Base-by-base conservation (phyloP, 2,113 vertebrate species). In the Erythrocercus mccallii region DNA sequence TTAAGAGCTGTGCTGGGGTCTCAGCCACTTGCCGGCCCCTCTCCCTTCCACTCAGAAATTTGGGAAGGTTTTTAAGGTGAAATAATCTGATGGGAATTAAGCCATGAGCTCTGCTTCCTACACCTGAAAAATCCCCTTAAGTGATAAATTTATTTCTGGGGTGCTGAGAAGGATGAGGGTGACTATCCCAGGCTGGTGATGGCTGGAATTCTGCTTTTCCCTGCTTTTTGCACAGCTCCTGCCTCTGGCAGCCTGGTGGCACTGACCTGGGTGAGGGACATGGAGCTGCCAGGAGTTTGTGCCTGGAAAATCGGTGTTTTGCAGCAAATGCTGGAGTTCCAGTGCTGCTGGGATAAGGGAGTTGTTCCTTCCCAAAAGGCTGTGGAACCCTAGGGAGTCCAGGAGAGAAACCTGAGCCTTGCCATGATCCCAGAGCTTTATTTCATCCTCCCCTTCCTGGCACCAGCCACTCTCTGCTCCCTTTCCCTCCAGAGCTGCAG, bases 331-430 rank as follows among this genome's bases (percentile, higher is more conserved):
- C 53, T 76, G 90, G 44, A 11, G 10, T 42, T 5, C 0, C 19
- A 15, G 38, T 0, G 9, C 53, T 58, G 3, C 69, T 10, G 86
- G n/a, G 16, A 21, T 2, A 5, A 50, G 24, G 7, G 45, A 82
- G 19, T n/a, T 80, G 14, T 21, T 27, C 50, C 45, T 70, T 54
- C 64, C 64, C 64, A 33, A 91, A 80, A 78, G 57, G 73, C n/a
- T 80, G 44, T 0, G 6, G 48, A 62, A 51, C 53, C 47, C 19
- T 25, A 13, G 71, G 24, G 25, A 88, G 77, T 15, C 38, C 2
- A 15, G 82, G 51, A 91, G 40, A 62, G 95, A 90, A 96, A 95
- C 61, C 65, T 38, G 88, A 94, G 81, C 91, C 61, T 50, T 5
- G 0, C 17, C 38, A 20, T 3, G 0, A 61, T 54, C 74, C 24